Conservation (phyloP, 2,888 invertebrate genomes). For the Mythimna ferrago region DNA sequence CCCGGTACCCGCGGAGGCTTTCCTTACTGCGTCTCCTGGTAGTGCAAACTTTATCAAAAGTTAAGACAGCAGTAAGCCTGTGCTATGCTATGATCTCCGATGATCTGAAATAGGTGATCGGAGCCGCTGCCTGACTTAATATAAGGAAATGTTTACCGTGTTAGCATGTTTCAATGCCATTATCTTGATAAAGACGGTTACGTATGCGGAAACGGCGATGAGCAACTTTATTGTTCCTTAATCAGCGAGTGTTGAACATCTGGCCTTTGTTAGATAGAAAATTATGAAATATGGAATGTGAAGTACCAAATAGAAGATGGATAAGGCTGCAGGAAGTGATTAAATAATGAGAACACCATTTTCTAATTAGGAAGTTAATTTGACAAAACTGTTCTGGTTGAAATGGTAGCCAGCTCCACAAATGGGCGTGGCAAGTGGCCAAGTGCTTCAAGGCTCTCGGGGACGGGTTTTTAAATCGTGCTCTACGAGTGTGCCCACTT, state of each 20-base stretch:
- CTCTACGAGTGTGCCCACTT: conserved; percentile 79
- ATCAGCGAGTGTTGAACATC: conserved; percentile 78
- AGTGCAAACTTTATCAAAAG: conserved; percentile 46
- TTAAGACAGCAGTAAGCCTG: conserved; percentile 22
- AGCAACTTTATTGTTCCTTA: conserved; percentile 82
- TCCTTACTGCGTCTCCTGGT: conserved; percentile 64
- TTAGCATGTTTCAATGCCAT: conserved; percentile 85
- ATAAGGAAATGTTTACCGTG: conserved; percentile 78
- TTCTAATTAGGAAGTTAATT: conserved; percentile 67
- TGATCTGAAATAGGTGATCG: conserved; percentile 48
- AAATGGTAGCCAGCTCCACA: conserved; percentile 75
- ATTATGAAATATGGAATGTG: conserved; percentile 54
- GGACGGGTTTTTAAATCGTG: conserved; percentile 85
- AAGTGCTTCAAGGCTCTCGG: conserved; percentile 83
- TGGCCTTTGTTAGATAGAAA: conserved; percentile 77
- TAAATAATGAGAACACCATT: conserved; percentile 33
- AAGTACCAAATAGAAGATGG: conserved; percentile 2
- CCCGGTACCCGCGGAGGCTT: conserved; percentile 71
- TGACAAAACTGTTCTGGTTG: conserved; percentile 54
- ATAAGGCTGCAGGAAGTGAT: conserved; percentile 12
- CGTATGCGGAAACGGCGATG: conserved; percentile 85
- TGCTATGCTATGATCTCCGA: conserved; percentile 29
- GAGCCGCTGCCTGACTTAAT: conserved; percentile 58
- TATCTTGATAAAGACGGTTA: conserved; percentile 84
- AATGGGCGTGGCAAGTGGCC: conserved; percentile 87